These are phyloP conservation scores for Melanotaenia boesemani DNA, from an alignment of 2,797 vertebrate genomes.

Conservation along the genomic window DNA sequence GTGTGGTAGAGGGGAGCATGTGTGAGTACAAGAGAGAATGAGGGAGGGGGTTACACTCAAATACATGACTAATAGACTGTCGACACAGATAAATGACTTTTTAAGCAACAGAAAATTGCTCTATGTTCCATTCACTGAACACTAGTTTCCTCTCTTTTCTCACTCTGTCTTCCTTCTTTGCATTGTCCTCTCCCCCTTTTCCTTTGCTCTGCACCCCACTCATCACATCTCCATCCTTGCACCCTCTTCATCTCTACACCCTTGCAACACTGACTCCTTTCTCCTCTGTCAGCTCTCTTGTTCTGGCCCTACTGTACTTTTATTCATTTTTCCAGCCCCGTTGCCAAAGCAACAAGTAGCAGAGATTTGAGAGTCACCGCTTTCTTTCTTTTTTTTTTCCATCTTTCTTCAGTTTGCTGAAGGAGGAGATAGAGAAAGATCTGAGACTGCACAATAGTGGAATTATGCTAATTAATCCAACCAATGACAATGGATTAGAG, in stretches of 20 bases:
- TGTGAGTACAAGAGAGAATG: neutral
- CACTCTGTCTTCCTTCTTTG: conserved; percentile 50
- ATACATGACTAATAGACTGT: conserved; percentile 85
- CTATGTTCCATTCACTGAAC: conserved; percentile 76
- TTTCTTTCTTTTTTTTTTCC: neutral
- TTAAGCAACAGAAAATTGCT: conserved; percentile 85
- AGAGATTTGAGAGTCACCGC: conserved; percentile 34
- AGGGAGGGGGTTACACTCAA: conserved; percentile 72
- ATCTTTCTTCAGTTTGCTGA: conserved; percentile 31
- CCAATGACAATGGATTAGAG: conserved; percentile 80
- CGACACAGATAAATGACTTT: conserved; percentile 84
- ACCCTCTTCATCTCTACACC: conserved; percentile 50
- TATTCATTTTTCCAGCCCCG: conserved; percentile 29
- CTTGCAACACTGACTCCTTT: conserved; percentile 39
- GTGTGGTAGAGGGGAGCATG: conserved; percentile 12
- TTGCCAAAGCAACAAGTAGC: conserved; percentile 80
- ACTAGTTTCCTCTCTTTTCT: conserved; percentile 69
- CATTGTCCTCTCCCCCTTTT: conserved; percentile 26
- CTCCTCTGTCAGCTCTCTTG: conserved; percentile 30
- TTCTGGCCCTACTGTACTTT: conserved; percentile 39
- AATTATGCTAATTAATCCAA: conserved; percentile 83
- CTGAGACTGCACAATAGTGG: conserved; percentile 70
- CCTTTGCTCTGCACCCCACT: conserved; percentile 38
- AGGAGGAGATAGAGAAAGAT: conserved; percentile 68
- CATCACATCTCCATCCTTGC: conserved; percentile 53